Base-by-base conservation (phyloP, 2,888 invertebrate genomes). In the Ophion obscuratus region DNA sequence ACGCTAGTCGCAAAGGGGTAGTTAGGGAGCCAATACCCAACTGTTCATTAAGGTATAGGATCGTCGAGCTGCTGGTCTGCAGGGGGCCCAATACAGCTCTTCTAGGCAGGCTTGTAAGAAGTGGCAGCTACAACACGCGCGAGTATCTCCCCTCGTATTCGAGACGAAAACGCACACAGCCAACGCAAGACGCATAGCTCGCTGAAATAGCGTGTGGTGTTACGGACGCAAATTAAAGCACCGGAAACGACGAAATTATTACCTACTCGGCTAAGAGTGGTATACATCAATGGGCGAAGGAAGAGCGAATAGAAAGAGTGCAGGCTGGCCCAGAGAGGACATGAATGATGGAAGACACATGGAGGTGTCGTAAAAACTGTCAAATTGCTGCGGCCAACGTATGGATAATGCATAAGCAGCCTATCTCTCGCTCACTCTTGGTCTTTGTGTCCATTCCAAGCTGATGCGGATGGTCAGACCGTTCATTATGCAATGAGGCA, bases 21-120 rank as follows among this genome's bases (percentile, higher is more conserved):
- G 87, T 88, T 88, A 87, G 86, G 87, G 85, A 88, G 87, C 86
- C 86, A 89, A 90, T 90, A 90, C 87, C 91, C 87, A 90, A 91
- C 90, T 89, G 91, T 91, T 91, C 90, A 90, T 91, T 91, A 86
- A 84, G 81, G 81, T 81, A 83, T 78, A 86, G 86, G 77, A 81
- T 53, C 81, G 73, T 53, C 74, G 90, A 86, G 87, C 86, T 87
- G 73, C 66, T 40, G 31, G 59, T 36, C 57, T 62, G 20, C 76
- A 73, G 70, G 71, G 71, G 59, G 71, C 75, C 75, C 53, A 53
- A 76, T 75, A 68, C 85, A 85, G 86, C 87, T 87, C 89, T 87
- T 87, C 86, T 88, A 85, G 75, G 74, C 59, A 47, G 20, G 62
- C 87, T 88, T 88, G 88, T 88, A 89, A 89, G 89, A 89, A 90